phyloP scores from a whole-genome alignment of 1,140 invertebrate genomes.

The Paramacrobiotus metropolitanus region DNA sequence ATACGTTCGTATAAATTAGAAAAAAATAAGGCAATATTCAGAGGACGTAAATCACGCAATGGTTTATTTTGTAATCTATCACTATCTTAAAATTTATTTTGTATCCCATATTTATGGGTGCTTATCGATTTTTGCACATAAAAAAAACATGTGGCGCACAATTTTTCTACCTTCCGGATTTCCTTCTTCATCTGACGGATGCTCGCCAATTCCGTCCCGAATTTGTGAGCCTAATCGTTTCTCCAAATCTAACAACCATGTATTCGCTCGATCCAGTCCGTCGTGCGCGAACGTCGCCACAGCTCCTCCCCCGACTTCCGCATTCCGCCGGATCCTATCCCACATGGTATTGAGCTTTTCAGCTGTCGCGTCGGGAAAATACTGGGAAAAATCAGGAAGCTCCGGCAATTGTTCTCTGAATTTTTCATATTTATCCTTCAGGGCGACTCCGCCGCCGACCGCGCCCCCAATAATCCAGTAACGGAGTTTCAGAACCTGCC shows the following conservation, averaged over 20 bases:
- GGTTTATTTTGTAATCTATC: too few species aligned
- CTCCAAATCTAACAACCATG: conserved; percentile 2
- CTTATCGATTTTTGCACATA: too few species aligned
- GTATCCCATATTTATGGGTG: too few species aligned
- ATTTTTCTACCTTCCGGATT: too few species aligned
- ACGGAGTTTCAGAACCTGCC: not conserved
- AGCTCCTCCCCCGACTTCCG: not conserved
- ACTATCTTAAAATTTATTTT: too few species aligned
- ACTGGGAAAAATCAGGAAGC: not conserved
- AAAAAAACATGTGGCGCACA: too few species aligned
- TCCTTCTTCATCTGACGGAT: too few species aligned
- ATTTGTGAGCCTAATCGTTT: not conserved
- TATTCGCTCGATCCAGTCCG: not conserved
- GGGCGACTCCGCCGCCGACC: not conserved
- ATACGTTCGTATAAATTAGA: too few species aligned
- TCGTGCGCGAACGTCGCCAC: not conserved
- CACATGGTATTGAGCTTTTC: not conserved
- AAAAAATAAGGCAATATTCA: too few species aligned
- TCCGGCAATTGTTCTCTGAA: not conserved
- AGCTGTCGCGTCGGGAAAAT: not conserved
- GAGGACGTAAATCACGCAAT: too few species aligned
- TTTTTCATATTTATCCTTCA: not conserved
- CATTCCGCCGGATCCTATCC: not conserved
- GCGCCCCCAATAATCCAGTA: not conserved
- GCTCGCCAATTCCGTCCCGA: not conserved